Conservation (phyloP, 2,888 invertebrate species). For the Fragum whitleyi region DNA sequence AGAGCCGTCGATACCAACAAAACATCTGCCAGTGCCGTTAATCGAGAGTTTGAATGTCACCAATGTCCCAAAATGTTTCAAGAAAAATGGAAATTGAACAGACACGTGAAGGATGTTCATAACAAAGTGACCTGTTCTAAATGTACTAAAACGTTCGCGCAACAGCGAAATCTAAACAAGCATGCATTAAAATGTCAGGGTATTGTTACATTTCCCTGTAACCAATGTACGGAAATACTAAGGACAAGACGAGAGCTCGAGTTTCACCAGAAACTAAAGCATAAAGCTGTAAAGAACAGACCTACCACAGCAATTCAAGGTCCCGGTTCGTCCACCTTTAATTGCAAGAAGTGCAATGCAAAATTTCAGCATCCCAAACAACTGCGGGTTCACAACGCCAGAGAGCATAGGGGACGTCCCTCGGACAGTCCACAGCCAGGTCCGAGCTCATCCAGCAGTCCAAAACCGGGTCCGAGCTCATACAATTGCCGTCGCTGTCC, state of each 20-base stretch:
- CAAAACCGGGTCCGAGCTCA: slow-evolving; percentile 3
- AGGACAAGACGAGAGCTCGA: not conserved
- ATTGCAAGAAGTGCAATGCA: too few species aligned
- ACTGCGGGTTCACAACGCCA: too few species aligned
- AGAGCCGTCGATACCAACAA: too few species aligned
- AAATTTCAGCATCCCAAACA: too few species aligned
- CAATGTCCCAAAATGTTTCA: too few species aligned
- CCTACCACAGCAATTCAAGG: too few species aligned
- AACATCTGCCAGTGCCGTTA: too few species aligned
- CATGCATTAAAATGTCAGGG: not conserved
- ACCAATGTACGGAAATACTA: not conserved
- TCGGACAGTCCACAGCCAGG: not conserved
- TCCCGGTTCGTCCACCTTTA: too few species aligned
- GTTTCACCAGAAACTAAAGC: not conserved
- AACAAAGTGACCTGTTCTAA: not conserved
- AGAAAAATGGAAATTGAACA: too few species aligned
- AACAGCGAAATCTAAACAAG: not conserved
- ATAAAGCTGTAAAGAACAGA: not conserved
- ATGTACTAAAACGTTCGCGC: not conserved
- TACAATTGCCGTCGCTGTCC: slow-evolving; percentile 32
- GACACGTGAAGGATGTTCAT: too few species aligned
- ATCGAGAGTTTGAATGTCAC: too few species aligned
- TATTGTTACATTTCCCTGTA: not conserved
- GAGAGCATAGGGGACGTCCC: not conserved
- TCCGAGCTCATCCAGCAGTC: not conserved